A percentile compares a stretch with the other conserved stretches of the same genome.
Conservation (phyloP, 2,797 vertebrate genomes). For the Micropoecilia bifurca region DNA sequence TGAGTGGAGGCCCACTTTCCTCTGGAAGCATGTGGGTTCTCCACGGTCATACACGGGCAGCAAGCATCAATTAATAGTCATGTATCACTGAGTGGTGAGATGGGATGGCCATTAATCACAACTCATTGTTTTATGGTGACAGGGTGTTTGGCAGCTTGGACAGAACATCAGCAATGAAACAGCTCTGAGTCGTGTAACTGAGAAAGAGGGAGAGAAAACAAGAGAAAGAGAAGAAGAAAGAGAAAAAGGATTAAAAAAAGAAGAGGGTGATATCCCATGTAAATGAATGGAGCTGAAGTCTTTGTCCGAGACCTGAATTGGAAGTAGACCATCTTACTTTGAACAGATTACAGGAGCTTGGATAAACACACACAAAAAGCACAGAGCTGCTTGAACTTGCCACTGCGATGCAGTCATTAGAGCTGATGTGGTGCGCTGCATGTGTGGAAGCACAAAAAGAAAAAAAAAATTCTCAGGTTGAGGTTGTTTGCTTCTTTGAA, state of each 20-base stretch:
- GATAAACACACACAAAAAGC: slow-evolving; percentile 40
- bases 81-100: slow-evolving; percentile 53
- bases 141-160: slow-evolving; percentile 63
- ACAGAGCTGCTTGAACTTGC: slow-evolving; percentile 11
- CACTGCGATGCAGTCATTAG: slow-evolving; percentile 21
- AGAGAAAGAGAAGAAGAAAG: not conserved
- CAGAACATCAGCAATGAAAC: slow-evolving; percentile 59
- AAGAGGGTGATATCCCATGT: slow-evolving; percentile 19
- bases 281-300: slow-evolving; percentile 14
- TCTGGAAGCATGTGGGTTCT: slow-evolving; percentile 36
- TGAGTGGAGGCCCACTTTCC: slow-evolving; percentile 26
- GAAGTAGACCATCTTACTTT: slow-evolving; percentile 2
- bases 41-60: slow-evolving; percentile 53
- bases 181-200: slow-evolving; percentile 44
- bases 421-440: slow-evolving; percentile 2
- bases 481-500: slow-evolving; percentile 14
- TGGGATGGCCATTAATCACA: slow-evolving; percentile 67
- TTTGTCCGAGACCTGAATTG: slow-evolving; percentile 10
- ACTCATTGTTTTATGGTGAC: slow-evolving; percentile 69
- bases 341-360: slow-evolving; percentile 16
- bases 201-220: not conserved
- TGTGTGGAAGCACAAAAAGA: slow-evolving; percentile 19
- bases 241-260: not conserved
- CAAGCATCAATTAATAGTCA: slow-evolving; percentile 69
- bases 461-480: slow-evolving; percentile 20